Conservation (phyloP, 23 tunicate species). For the Botrylloides violaceus region DNA sequence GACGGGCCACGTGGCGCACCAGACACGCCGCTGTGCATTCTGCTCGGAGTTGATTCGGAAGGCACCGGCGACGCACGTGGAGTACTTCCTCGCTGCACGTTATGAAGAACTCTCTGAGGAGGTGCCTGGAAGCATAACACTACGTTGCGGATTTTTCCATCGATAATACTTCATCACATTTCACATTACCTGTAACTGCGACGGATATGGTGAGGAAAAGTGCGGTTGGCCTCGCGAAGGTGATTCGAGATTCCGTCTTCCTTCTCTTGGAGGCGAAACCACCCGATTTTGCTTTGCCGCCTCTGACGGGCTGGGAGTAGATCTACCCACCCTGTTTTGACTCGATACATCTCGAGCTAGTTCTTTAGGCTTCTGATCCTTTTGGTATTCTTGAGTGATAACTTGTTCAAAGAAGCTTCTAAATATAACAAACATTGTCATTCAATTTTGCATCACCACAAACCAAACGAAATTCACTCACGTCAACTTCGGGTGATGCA, state of each 20-base stretch:
- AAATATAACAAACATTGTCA: not conserved
- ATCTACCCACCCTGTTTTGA: not conserved
- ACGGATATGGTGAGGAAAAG: not conserved
- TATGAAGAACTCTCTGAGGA: not conserved
- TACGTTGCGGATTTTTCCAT: not conserved
- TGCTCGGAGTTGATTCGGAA: not conserved
- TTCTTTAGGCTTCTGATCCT: not conserved
- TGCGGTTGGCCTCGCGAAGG: slow-evolving; percentile 3
- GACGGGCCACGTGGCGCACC: slow-evolving; percentile 6
- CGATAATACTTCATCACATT: not conserved
- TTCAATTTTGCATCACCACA: not conserved
- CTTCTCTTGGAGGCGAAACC: not conserved
- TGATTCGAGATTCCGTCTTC: not conserved
- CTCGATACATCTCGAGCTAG: too few relatives aligned
- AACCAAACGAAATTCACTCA: not conserved
- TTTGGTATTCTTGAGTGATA: slow-evolving; percentile 14
- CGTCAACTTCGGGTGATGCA: slow-evolving; percentile 5
- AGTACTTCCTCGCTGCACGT: not conserved
- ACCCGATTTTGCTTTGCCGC: not conserved
- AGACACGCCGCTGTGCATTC: not conserved
- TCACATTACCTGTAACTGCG: not conserved
- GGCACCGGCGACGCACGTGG: slow-evolving; percentile 1
- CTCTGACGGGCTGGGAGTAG: slow-evolving; percentile 5
- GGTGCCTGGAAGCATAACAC: not conserved
- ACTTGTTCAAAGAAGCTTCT: slow-evolving; percentile 14